Evolutionary conservation across 2,888 invertebrate species (phyloP), one percentile per base, ranked within the genome.

Genomic region (Ectropis crepuscularia): DNA sequence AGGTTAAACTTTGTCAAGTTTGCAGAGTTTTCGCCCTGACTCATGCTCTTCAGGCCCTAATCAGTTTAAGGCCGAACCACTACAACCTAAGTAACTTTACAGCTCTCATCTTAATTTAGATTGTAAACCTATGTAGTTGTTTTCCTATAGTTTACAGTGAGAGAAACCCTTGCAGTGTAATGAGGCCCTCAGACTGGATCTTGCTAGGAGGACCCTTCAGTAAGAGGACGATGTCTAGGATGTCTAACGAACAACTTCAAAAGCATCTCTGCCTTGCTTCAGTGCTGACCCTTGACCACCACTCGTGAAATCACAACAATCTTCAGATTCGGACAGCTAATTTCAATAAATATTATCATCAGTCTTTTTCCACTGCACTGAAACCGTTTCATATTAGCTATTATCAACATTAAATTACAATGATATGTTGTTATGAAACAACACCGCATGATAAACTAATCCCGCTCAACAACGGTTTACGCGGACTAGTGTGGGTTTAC

Each of bases 241-340:
- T 74, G 72, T 75, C 74, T 82, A 80, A 83, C 76, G 78, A 85
- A 67, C 53, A 63, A 75, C 74, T 82, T 83, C 80, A 81, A 76
- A 79, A 73, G 67, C 63, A 73, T 73, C 64, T 41, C 49, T 63
- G 28, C 48, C 45, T 57, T 49, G 38, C 28, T 62, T 46, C 37
- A 48, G 6, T 42, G 46, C 11, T 57, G 57, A 53, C 47, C 62
- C n/a, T 28, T 28, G 16, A 46, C 41, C 11, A 6, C 12, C 46
- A 54, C 28, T 42, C 28, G 6, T 6, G 28, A 10, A 8, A 16
- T 12, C 12, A 41, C 41, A 41, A 42, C 41, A 12, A 39, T 38
- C 38, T 9, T 39, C 9, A 49, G 28, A 28, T 53, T 42, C 28
- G 50, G 12, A 12, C 6, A 6, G 12, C 12, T 39, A 7, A 38